Evolutionary conservation across 2,888 invertebrate genomes (phyloP), one percentile per base, ranked within the genome.

Genomic region (Cerastis leucographa): DNA sequence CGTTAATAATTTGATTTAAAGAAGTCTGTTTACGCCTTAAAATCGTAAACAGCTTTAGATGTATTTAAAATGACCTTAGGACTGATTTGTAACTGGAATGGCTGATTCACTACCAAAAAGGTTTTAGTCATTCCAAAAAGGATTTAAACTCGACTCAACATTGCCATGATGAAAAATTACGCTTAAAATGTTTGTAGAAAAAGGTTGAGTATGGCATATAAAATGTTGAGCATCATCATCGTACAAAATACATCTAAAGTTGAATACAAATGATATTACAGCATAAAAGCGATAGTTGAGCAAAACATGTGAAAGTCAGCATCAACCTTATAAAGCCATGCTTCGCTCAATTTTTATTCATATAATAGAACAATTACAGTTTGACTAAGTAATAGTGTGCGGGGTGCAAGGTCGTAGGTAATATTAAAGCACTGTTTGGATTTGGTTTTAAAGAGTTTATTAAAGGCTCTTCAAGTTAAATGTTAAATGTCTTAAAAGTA

Each of bases 131-230:
- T 44, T 35, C 46, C n/a, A 61, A 35, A 46, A 56, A 42, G 17
- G 25, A 51, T 65, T 51, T 59, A 17, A 65, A 44, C n/a, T 62
- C 59, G 59, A 66, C 44, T 56, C 35, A 64, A 75, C 54, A 85
- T 64, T 83, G 83, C 83, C 73, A 85, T 82, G 83, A 67, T 70
- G 12, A 54, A 67, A 72, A 72, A 74, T 17, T 81, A 85, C 65
- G 81, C 82, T 85, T 81, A 75, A 62, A 67, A 71, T 40, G 42
- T 61, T 64, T 40, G 56, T 51, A 25, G 19, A 42, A 29, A 42
- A 42, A 68, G 17, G 22, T 69, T 84, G 65, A 51, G n/a, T 59
- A 68, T 78, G 12, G 54, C 42, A 25, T 49, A 8, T n/a, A 14
- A 42, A 68, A 59, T 62, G 44, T 76, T 75, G 77, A 46, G 44